Conservation (phyloP, 2,113 vertebrate genomes). For the Grammomys surdaster region DNA sequence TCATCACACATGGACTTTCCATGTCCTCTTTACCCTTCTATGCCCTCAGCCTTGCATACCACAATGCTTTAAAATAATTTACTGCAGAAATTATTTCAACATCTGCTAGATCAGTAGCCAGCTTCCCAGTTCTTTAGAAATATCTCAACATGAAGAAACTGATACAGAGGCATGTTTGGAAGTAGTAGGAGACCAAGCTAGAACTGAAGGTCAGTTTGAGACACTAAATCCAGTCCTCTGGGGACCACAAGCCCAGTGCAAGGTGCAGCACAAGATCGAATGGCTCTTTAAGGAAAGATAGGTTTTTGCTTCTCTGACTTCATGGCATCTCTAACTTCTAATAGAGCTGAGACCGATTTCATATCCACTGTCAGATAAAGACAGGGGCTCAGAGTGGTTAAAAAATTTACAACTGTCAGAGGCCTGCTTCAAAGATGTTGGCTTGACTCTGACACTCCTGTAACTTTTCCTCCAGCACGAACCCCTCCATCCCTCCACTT, state of each 20-base stretch:
- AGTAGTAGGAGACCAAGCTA: not conserved
- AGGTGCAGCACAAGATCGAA: rapidly evolving
- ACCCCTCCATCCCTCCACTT: not conserved
- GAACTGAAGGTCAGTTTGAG: not conserved
- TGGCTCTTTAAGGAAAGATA: not conserved
- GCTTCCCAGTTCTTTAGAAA: not conserved
- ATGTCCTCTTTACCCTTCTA: not conserved
- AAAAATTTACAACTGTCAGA: not conserved
- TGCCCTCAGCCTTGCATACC: not conserved
- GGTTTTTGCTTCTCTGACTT: not conserved
- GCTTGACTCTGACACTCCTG: not conserved
- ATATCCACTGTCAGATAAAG: not conserved
- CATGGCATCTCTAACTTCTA: not conserved
- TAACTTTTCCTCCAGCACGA: no score
- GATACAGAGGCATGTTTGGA: not conserved
- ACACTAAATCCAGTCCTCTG: not conserved
- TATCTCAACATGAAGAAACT: not conserved
- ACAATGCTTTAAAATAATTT: no score
- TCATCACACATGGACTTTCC: not conserved
- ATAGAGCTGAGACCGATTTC: not conserved
- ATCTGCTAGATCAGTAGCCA: no score
- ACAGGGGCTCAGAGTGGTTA: not conserved
- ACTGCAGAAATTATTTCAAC: not conserved
- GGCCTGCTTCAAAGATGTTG: not conserved
- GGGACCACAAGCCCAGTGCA: not conserved